Evolutionary conservation across 2,797 vertebrate species (phyloP), one percentile per base, ranked within the genome.

Genomic region (Spinibarbus caldwelli): DNA sequence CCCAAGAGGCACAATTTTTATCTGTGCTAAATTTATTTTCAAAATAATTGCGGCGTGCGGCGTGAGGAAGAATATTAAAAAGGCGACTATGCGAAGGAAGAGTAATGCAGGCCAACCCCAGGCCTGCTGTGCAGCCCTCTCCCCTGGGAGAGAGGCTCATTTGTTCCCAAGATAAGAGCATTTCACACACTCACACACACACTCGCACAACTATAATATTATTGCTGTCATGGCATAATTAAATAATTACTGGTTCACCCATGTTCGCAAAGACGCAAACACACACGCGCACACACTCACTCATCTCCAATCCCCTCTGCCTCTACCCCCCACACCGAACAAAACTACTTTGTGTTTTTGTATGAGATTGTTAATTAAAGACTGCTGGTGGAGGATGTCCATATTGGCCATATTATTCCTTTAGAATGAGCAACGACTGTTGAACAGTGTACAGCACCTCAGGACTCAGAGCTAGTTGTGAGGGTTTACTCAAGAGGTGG

Each of bases 1-100:
- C 97, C 97, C 98, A 96, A 96, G 97, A 98, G 98, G 97, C 96
- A 94, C 94, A 95, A 96, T 97, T 97, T 92, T 96, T 96, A 96
- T 97, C 96, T 95, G 96, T 92, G 95, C 96, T 96, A 97, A 97
- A 99, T 98, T 97, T 98, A 98, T 98, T 98, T 98, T 96, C 88
- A 95, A 97, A 98, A 96, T 98, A 98, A 99, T 98, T 98, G 97
- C 96, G 89, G 87, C 41, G 54, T 90, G 95, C 93, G 95, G 94
- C 92, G 86, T 93, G 95, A 97, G 96, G 96, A 95, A 96, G 96
- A 97, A 97, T 98, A 97, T 97, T 97, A 97, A 96, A 97, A 96
- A 94, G 90, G 94, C 90, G 92, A 95, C 89, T 87, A 92, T 94
- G 93, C 92, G 91, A 91, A 91, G 91, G 94, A 95, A 94, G 95